Evolutionary conservation across 2,113 vertebrate genomes (phyloP).

Genomic region (Eptesicus fuscus): DNA sequence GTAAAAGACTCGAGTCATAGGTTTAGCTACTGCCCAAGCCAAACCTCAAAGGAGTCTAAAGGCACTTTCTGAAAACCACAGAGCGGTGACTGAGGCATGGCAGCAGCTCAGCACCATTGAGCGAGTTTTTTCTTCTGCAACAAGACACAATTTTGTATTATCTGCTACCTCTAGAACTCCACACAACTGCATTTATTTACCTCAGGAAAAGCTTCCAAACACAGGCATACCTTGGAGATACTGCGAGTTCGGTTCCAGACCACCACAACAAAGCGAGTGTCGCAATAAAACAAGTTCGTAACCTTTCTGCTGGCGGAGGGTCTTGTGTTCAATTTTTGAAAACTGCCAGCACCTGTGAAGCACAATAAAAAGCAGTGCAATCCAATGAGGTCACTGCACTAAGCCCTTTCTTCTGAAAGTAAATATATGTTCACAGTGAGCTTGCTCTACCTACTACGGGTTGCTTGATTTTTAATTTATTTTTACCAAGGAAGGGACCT

Average conservation of each 20-base stretch:
- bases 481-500: background rate
- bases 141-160: background rate
- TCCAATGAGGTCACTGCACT: background rate
- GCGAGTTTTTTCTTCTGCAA: background rate
- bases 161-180: background rate
- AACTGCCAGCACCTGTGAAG: background rate
- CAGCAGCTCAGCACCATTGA: accelerated
- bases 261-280: background rate
- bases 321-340: background rate
- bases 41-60: background rate
- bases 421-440: background rate
- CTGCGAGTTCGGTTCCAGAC: too few relatives aligned
- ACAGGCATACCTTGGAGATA: background rate
- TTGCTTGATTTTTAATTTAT: background rate
- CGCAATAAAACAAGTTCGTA: background rate
- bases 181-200: background rate
- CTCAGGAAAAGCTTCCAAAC: background rate
- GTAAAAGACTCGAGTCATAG: background rate
- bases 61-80: background rate
- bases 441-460: background rate
- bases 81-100: background rate
- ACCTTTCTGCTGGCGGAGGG: background rate
- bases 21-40: background rate
- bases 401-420: background rate
- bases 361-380: background rate